These are phyloP conservation scores for Aegypius monachus DNA, from an alignment of 2,113 vertebrate genomes.

Conservation along the genomic window DNA sequence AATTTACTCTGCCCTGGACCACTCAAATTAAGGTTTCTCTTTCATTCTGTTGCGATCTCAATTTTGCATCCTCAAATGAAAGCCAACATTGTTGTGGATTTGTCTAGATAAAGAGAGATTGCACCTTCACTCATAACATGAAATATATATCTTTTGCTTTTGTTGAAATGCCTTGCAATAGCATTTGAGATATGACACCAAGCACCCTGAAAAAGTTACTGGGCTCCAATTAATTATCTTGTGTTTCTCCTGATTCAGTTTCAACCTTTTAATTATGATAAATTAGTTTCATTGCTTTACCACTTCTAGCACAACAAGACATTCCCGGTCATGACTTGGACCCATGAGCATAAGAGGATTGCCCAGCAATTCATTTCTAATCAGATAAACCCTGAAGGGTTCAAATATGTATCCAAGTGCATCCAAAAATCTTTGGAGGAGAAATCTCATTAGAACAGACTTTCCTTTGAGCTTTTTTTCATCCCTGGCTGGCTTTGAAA, in stretches of 20 bases:
- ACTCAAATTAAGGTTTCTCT: background rate
- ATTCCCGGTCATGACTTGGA: background rate
- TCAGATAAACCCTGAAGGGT: background rate
- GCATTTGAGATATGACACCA: background rate
- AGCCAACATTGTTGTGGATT: background rate
- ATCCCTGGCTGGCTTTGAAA: background rate
- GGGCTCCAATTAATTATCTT: background rate
- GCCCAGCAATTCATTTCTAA: background rate
- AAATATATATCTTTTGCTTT: background rate
- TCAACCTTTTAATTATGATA: background rate
- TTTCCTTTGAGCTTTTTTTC: constrained; percentile 10
- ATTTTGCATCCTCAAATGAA: background rate
- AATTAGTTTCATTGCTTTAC: constrained; percentile 2
- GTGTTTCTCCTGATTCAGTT: background rate
- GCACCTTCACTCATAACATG: background rate
- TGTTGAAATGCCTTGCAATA: background rate
- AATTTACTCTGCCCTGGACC: background rate
- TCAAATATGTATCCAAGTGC: background rate
- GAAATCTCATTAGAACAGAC: background rate
- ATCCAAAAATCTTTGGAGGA: background rate
- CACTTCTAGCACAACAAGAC: background rate
- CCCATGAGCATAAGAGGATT: background rate
- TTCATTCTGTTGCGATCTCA: background rate
- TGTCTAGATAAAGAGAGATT: background rate
- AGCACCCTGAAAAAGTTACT: background rate